Base-by-base conservation (phyloP, 2,888 invertebrate species). In the Tiliacea citrago region DNA sequence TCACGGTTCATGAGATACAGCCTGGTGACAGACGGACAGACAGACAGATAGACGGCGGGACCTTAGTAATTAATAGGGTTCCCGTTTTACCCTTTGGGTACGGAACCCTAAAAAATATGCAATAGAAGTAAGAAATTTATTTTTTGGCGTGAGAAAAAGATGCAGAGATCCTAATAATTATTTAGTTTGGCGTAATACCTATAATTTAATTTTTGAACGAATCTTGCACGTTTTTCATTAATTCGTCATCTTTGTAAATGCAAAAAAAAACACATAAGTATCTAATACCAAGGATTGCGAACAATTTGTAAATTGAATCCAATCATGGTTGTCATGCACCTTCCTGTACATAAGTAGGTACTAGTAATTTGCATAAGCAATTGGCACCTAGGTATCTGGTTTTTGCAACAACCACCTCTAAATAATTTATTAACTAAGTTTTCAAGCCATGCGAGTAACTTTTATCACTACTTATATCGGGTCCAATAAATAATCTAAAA, bases 391-490 rank as follows among this genome's bases (percentile, higher is more conserved):
- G 29, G 29, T 29, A 79, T 58, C 77, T 78, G 18, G 55, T 81
- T 75, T 78, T 10, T 62, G 24, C 29, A 49, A 75, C 55, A 75
- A 55, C 29, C 10, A 47, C 24, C 2, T 42, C 24, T 70, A 75
- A 80, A 80, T 81, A 74, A 79, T 75, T 75, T 29, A 84, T 71
- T 65, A 80, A 53, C 61, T 57, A 79, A 61, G 60, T 66, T 61
- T 73, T 65, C 57, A 39, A 57, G 60, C 13, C 65, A 53, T 42
- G 6, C 62, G 3, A 63, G 67, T 39, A 61, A 70, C 29, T 79
- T 79, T 74, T 83, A 83, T 71, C 39, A 53, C 53, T 57, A 61
- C 45, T 68, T 71, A 51, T 39, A 70, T 73, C 69, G 58, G 10
- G n/a, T 68, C 45, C 35, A 39, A 76, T 81, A 70, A 81, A 82